Evolutionary conservation across 2,113 vertebrate genomes (phyloP).

Genomic region (Plecturocebus donacophilus): DNA sequence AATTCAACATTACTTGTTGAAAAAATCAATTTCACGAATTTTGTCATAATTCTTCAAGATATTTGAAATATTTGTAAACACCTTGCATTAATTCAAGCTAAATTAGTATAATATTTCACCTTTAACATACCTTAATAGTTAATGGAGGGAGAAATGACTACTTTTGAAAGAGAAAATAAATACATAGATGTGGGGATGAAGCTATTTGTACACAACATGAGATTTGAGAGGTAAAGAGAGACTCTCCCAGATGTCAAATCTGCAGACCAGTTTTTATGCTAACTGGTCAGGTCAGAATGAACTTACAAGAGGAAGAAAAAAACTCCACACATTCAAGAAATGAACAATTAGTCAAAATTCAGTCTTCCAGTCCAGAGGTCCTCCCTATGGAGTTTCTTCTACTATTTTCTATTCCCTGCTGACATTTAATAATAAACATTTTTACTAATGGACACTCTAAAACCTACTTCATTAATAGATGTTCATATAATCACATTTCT

Average conservation of each 20-base stretch:
- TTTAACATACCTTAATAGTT: slow-evolving; percentile 24
- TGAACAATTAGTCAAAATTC: slow-evolving; percentile 53
- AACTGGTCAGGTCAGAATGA: not conserved
- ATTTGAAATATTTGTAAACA: slow-evolving; percentile 51
- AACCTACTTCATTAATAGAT: slow-evolving; percentile 69
- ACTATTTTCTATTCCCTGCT: slow-evolving; percentile 58
- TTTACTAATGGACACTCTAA: slow-evolving; percentile 76
- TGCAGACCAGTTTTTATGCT: not conserved
- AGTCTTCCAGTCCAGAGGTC: slow-evolving; percentile 29
- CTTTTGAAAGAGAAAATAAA: slow-evolving; percentile 31
- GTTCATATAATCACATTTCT: slow-evolving; percentile 68
- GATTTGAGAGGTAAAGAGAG: not conserved
- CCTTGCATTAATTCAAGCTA: slow-evolving; percentile 5
- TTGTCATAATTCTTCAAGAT: not conserved
- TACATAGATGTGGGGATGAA: not conserved
- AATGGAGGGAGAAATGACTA: not conserved
- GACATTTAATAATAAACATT: slow-evolving; percentile 79
- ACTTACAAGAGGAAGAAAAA: slow-evolving; percentile 33
- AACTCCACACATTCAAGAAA: slow-evolving; percentile 40
- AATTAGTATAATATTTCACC: slow-evolving; percentile 7
- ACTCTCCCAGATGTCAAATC: not conserved
- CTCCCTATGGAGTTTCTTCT: slow-evolving; percentile 44
- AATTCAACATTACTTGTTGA: slow-evolving; percentile 30
- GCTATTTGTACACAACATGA: not conserved
- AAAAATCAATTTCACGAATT: slow-evolving; percentile 24